phyloP scores from a whole-genome alignment of 1,140 invertebrate species.

The Microplitis mediator region DNA sequence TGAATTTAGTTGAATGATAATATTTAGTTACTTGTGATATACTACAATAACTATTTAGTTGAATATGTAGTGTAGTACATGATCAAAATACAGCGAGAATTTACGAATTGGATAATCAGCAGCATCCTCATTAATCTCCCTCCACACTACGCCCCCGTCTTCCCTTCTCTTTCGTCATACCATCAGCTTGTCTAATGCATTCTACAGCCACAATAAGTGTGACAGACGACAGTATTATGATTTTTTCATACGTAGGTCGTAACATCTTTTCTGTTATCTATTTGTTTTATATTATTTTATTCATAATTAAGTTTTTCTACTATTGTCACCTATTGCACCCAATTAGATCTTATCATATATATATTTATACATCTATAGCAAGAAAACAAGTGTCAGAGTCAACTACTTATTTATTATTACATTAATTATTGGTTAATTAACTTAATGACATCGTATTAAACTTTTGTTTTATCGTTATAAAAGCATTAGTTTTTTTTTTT shows the following conservation, averaged over 20 bases:
- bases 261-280: neutral
- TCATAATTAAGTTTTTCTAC: no score
- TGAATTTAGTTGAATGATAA: constrained; percentile 33
- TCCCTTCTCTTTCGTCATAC: constrained; percentile 41
- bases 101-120: constrained; percentile 65
- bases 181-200: constrained; percentile 11
- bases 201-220: constrained; percentile 10
- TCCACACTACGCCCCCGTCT: constrained; percentile 57
- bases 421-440: no score
- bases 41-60: neutral
- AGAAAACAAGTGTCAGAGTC: no score
- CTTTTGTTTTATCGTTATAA: no score
- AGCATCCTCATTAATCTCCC: constrained; percentile 62
- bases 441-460: no score
- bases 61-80: constrained; percentile 32
- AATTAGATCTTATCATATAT: no score
- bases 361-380: no score
- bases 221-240: constrained; percentile 7
- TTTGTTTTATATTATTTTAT: no score
- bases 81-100: constrained; percentile 64
- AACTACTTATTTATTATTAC: no score
- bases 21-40: constrained; percentile 1
- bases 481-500: no score
- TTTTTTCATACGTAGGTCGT: neutral
- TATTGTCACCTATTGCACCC: no score